phyloP scores from a whole-genome alignment of 2,797 vertebrate species.

The Catostomus latipinnis region DNA sequence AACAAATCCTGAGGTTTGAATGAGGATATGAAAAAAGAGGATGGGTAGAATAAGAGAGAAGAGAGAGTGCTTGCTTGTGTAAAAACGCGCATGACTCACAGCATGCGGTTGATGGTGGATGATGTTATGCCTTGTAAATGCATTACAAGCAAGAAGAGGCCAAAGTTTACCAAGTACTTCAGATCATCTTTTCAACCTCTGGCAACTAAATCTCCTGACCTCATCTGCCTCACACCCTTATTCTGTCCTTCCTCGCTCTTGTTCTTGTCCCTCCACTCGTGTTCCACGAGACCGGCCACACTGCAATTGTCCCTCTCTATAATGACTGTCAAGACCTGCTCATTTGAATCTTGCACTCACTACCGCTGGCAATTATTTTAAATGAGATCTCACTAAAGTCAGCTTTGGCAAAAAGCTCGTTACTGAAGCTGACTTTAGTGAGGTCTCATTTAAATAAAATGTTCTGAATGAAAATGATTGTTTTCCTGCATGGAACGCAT shows the following conservation, averaged over 20 bases:
- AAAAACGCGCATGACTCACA: constrained; percentile 40
- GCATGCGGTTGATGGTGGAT: background rate
- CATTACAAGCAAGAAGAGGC: constrained; percentile 22
- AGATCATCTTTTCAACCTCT: constrained; percentile 22
- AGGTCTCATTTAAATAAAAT: background rate
- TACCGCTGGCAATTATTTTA: constrained; percentile 71
- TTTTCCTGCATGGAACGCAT: constrained; percentile 35
- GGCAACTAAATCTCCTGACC: constrained; percentile 7
- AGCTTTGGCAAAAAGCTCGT: constrained; percentile 34
- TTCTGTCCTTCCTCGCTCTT: constrained; percentile 37
- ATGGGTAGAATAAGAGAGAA: constrained; percentile 34
- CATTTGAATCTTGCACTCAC: constrained; percentile 54
- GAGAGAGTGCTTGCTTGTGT: constrained; percentile 29
- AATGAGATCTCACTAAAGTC: constrained; percentile 51
- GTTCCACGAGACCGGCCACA: constrained; percentile 29
- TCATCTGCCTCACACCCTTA: constrained; percentile 24
- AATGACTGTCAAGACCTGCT: constrained; percentile 62
- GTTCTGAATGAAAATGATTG: constrained; percentile 56
- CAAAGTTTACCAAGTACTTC: constrained; percentile 7
- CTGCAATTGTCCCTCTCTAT: constrained; percentile 32
- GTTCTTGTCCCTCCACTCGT: constrained; percentile 29
- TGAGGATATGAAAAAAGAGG: constrained; percentile 39
- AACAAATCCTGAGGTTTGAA: background rate
- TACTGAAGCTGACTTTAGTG: too few relatives aligned
- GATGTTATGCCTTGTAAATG: constrained; percentile 5